Evolutionary conservation across 2,113 vertebrate species (phyloP).

Genomic region (Symphodus melops): DNA sequence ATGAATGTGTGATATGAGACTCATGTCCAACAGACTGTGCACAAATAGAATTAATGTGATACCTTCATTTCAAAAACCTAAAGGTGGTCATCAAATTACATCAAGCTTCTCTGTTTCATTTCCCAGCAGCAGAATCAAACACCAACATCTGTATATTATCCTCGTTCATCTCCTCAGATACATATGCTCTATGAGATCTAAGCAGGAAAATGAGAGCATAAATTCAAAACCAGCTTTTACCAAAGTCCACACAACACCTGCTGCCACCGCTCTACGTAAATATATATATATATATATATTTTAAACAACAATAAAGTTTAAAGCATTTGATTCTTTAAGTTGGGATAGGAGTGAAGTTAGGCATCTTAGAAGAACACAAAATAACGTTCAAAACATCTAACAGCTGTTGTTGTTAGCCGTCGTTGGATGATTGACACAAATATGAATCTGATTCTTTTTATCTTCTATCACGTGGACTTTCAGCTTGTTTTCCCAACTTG

Average conservation of each 20-base stretch:
- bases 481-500: no score
- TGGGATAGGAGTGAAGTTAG: constrained; percentile 14
- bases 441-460: no score
- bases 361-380: constrained; percentile 12
- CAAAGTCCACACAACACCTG: constrained; percentile 56
- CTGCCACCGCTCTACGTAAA: background rate
- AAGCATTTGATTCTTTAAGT: constrained; percentile 16
- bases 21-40: constrained; percentile 36
- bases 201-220: constrained; percentile 15
- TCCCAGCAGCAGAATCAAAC: constrained; percentile 42
- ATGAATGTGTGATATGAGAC: constrained; percentile 44
- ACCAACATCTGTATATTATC: constrained; percentile 65
- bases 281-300: constrained; percentile 6
- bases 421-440: constrained; percentile 42
- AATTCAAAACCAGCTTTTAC: constrained; percentile 15
- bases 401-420: constrained; percentile 53
- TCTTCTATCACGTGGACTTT: constrained; percentile 15
- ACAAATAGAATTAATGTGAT: constrained; percentile 15
- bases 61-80: constrained; percentile 24
- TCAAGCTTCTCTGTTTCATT: constrained; percentile 46
- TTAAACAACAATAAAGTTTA: constrained; percentile 12
- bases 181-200: constrained; percentile 42
- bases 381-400: constrained; percentile 3
- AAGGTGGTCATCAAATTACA: constrained; percentile 49
- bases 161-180: constrained; percentile 15